These are phyloP conservation scores for Cenopis cana DNA, from an alignment of 2,888 invertebrate genomes.

Conservation along the genomic window DNA sequence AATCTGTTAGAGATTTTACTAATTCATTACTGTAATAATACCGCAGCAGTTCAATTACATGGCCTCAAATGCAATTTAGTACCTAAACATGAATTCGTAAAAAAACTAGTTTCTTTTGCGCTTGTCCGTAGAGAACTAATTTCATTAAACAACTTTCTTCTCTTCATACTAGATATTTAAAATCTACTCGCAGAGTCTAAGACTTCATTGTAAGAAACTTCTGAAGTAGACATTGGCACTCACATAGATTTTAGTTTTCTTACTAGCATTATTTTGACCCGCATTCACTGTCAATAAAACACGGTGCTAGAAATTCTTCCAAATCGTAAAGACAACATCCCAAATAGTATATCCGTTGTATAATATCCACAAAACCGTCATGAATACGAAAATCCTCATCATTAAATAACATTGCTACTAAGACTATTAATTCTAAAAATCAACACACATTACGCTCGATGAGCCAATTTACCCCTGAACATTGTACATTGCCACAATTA, in stretches of 20 bases:
- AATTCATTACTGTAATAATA: too few species aligned
- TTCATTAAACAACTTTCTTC: not conserved
- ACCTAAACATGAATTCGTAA: too few species aligned
- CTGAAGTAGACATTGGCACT: not conserved
- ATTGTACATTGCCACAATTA: conserved; percentile 27
- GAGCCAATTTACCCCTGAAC: not conserved
- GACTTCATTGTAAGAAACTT: not conserved
- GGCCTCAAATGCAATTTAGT: not conserved
- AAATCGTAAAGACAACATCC: too few species aligned
- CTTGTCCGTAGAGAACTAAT: too few species aligned
- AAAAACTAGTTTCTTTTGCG: too few species aligned
- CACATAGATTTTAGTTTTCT: not conserved
- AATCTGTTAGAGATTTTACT: too few species aligned
- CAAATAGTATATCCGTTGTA: too few species aligned
- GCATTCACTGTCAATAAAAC: not conserved
- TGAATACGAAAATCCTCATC: too few species aligned
- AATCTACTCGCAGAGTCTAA: not conserved
- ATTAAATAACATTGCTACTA: not conserved
- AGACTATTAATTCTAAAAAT: not conserved
- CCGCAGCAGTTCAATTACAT: too few species aligned
- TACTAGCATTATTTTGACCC: not conserved
- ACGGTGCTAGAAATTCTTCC: too few species aligned
- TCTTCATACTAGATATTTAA: not conserved
- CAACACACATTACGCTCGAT: not conserved
- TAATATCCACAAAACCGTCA: too few species aligned